Evolutionary conservation across 1,140 invertebrate genomes (phyloP).

Genomic region (Solenopsis invicta): DNA sequence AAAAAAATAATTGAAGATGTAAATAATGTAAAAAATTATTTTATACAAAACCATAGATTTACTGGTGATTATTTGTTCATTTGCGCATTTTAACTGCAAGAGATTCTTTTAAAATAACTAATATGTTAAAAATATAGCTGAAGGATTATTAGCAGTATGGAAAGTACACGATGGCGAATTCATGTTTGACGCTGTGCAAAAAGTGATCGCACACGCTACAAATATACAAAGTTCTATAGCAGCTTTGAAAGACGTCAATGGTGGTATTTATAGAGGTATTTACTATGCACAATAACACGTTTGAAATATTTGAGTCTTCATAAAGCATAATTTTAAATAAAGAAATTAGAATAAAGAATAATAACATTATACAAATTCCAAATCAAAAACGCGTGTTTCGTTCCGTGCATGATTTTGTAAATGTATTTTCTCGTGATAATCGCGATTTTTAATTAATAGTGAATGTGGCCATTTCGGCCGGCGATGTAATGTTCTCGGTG

Average conservation of each 20-base stretch:
- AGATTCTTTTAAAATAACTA: neutral
- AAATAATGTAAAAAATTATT: neutral
- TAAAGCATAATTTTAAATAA: neutral
- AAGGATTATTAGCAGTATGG: constrained; percentile 79
- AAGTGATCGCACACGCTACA: constrained; percentile 73
- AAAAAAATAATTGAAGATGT: neutral
- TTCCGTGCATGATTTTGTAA: neutral
- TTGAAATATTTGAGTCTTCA: neutral
- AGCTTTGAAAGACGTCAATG: constrained; percentile 13
- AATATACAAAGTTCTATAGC: constrained; percentile 71
- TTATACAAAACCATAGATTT: neutral
- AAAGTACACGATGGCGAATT: constrained; percentile 69
- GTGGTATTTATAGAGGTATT: constrained; percentile 37
- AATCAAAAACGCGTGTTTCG: neutral
- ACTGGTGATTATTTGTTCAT: neutral
- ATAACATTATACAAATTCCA: neutral
- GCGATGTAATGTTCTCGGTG: constrained; percentile 75
- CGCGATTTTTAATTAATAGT: constrained; percentile 56
- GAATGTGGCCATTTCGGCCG: constrained; percentile 76
- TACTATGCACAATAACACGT: neutral
- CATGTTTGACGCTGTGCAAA: constrained; percentile 63
- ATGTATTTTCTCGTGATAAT: neutral
- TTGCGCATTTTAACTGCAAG: neutral
- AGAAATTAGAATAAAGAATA: constrained; percentile 12
- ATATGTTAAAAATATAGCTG: constrained; percentile 58